phyloP scores from a whole-genome alignment of 2,113 vertebrate genomes.

The Bubo blakistoni region DNA sequence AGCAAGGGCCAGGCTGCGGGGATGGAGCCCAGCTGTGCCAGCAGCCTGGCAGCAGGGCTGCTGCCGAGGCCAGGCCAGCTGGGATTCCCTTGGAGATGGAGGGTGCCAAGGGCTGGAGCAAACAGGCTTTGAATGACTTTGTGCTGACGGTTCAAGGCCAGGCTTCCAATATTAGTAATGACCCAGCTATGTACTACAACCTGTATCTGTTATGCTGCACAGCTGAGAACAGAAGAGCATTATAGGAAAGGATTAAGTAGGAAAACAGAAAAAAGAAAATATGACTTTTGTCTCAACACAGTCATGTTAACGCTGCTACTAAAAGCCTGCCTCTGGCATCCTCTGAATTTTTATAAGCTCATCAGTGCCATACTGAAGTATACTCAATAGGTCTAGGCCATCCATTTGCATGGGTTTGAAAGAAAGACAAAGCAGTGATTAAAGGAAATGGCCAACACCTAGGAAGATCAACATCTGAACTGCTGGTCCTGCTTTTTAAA shows the following conservation, averaged over 20 bases:
- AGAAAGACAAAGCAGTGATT: not conserved
- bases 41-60: not conserved
- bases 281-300: not conserved
- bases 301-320: not conserved
- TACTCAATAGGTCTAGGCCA: not conserved
- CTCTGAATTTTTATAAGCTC: not conserved
- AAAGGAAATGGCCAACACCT: not conserved
- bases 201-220: not conserved
- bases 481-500: not conserved
- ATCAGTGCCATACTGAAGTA: not conserved
- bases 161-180: not conserved
- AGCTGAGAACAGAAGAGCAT: not conserved
- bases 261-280: not conserved
- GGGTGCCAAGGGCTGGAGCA: not conserved
- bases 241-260: not conserved
- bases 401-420: not conserved
- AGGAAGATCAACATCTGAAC: not conserved
- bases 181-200: not conserved
- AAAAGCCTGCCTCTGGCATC: not conserved
- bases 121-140: not conserved
- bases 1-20: not conserved
- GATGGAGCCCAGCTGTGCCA: not conserved
- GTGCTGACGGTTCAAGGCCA: not conserved
- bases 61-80: not conserved
- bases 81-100: not conserved